Conservation (phyloP, 2,113 vertebrate species). For the Chionomys nivalis region DNA sequence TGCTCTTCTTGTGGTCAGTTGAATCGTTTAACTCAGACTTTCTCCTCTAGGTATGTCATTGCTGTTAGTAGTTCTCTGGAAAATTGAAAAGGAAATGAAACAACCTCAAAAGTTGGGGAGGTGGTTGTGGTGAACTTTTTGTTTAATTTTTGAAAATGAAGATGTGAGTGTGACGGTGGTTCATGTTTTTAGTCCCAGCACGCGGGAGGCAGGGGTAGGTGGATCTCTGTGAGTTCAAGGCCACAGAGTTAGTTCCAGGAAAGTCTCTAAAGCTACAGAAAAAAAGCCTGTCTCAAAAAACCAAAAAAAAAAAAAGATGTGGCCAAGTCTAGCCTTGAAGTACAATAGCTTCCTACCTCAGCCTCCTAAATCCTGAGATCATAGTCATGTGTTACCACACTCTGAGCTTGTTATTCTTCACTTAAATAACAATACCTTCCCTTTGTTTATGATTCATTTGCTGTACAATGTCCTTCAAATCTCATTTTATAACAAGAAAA, state of each 20-base stretch:
- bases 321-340: background rate
- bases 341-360: background rate
- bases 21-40: background rate
- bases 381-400: background rate
- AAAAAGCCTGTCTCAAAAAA: too few relatives aligned
- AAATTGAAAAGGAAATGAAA: background rate
- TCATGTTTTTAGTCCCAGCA: too few relatives aligned
- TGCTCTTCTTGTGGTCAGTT: background rate
- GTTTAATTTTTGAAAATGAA: background rate
- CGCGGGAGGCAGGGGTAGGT: too few relatives aligned
- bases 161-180: too few relatives aligned
- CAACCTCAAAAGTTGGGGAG: too few relatives aligned
- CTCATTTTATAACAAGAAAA: background rate
- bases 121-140: background rate
- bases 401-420: background rate
- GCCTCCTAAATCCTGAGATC: background rate
- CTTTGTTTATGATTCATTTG: background rate
- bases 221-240: too few relatives aligned
- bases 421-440: background rate
- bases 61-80: too few relatives aligned
- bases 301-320: background rate
- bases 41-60: background rate
- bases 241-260: too few relatives aligned
- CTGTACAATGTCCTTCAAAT: background rate
- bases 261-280: too few relatives aligned